Percentiles rank a stretch among this genome's conserved stretches.
Evolutionary conservation across 2,888 invertebrate species (phyloP).

Genomic region (Allacma fusca): DNA sequence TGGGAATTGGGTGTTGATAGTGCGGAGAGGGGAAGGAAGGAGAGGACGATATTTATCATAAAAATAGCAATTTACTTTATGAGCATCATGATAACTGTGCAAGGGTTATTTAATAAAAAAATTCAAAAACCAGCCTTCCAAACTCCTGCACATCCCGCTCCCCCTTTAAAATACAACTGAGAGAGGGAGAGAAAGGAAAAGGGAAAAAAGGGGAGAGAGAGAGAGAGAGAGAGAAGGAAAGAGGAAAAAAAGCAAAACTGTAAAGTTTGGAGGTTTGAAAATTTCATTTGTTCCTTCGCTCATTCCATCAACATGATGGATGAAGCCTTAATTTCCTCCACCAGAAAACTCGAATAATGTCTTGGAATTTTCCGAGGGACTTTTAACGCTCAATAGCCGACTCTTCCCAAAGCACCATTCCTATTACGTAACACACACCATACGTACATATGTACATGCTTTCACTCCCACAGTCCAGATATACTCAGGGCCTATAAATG

Average conservation of each 20-base stretch:
- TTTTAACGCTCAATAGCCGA: neutral
- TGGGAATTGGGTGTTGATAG: neutral
- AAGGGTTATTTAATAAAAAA: slow-evolving; percentile 14
- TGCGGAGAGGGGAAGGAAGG: slow-evolving; percentile 1
- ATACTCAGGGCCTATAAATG: neutral
- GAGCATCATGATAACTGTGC: neutral
- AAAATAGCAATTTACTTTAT: slow-evolving; percentile 12
- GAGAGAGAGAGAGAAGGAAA: neutral
- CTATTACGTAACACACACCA: neutral
- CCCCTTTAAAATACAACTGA: neutral
- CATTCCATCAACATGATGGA: slow-evolving; percentile 47
- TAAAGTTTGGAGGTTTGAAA: slow-evolving; percentile 46
- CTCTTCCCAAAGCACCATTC: neutral
- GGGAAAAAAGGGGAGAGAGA: slow-evolving; percentile 10
- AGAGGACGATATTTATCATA: slow-evolving; percentile 18
- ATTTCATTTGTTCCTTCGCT: slow-evolving; percentile 47
- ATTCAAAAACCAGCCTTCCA: neutral
- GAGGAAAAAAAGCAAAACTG: neutral
- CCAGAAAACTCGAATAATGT: slow-evolving; percentile 37
- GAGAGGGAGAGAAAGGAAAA: neutral
- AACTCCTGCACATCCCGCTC: neutral
- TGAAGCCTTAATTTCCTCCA: slow-evolving; percentile 46
- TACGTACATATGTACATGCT: neutral
- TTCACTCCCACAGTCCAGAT: neutral
- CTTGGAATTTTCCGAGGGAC: slow-evolving; percentile 20